Conservation (phyloP, 2,888 invertebrate genomes). For the Nineta flava region DNA sequence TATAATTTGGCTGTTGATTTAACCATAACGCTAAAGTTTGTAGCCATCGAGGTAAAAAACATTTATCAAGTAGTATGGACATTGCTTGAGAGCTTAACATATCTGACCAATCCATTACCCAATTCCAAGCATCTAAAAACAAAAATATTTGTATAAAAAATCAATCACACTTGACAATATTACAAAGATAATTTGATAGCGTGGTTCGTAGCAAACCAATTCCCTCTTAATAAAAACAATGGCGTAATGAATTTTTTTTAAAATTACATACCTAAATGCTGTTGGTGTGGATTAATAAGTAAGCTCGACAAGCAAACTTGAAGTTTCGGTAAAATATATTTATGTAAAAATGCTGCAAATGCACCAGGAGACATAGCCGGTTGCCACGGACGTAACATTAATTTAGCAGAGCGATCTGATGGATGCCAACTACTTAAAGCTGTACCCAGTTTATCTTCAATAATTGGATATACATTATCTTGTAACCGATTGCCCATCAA, state of each 20-base stretch:
- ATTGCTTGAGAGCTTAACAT: constrained; percentile 63
- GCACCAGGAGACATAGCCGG: constrained; percentile 42
- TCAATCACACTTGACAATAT: not conserved
- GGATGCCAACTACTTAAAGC: constrained; percentile 93
- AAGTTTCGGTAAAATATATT: constrained; percentile 80
- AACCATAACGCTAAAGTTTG: constrained; percentile 79
- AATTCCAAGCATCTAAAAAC: constrained; percentile 70
- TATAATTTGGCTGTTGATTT: constrained; percentile 75
- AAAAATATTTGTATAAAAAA: not conserved
- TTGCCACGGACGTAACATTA: constrained; percentile 84
- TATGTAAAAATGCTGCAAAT: constrained; percentile 66
- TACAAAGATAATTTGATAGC: not conserved
- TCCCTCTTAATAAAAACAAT: not conserved
- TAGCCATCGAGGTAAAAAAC: constrained; percentile 88
- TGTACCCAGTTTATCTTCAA: constrained; percentile 76
- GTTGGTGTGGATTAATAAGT: constrained; percentile 55
- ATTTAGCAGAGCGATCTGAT: constrained; percentile 79
- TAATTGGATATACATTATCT: constrained; percentile 64
- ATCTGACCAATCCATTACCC: constrained; percentile 89
- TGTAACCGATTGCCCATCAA: constrained; percentile 36
- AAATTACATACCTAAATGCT: constrained; percentile 38
- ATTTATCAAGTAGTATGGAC: constrained; percentile 67
- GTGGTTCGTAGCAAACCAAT: not conserved
- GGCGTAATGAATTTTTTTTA: not conserved
- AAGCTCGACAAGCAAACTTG: constrained; percentile 49